These are phyloP conservation scores for Bombus sylvicola DNA, from an alignment of 1,140 invertebrate species.

Conservation along the genomic window DNA sequence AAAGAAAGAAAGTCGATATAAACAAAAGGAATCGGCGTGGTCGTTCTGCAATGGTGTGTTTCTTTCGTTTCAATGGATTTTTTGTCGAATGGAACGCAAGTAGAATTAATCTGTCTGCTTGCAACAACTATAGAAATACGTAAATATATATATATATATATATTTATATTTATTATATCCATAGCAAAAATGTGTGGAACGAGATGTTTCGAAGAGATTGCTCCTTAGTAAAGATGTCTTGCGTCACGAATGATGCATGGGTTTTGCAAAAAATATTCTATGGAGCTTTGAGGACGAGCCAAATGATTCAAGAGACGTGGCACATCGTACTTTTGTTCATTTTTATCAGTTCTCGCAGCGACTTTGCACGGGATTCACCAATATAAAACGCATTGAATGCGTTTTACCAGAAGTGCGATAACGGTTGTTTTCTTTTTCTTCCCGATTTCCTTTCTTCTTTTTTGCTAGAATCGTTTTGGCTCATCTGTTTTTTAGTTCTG, in stretches of 20 bases:
- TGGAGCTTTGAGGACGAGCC: neutral
- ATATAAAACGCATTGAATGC: neutral
- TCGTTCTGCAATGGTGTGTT: slow-evolving; percentile 23
- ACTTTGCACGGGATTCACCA: neutral
- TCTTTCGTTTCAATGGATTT: slow-evolving; percentile 42
- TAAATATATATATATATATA: slow-evolving; percentile 29
- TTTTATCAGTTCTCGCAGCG: neutral
- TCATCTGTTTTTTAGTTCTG: neutral
- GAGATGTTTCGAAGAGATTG: slow-evolving; percentile 13
- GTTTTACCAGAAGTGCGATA: neutral
- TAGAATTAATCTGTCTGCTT: slow-evolving; percentile 42
- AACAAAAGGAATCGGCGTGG: neutral
- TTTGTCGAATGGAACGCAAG: slow-evolving; percentile 59
- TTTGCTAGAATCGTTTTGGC: neutral
- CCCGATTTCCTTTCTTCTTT: neutral
- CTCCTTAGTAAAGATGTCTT: slow-evolving; percentile 6
- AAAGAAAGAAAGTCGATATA: neutral
- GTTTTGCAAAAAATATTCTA: slow-evolving; percentile 2
- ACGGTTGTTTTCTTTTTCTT: neutral
- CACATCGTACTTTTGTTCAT: neutral
- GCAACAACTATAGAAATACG: slow-evolving; percentile 20
- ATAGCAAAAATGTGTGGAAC: slow-evolving; percentile 49
- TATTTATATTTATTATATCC: slow-evolving; percentile 4
- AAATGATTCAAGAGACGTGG: neutral
- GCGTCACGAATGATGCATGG: slow-evolving; percentile 43